phyloP scores from a whole-genome alignment of 2,888 invertebrate species.

The Chesias legatella region DNA sequence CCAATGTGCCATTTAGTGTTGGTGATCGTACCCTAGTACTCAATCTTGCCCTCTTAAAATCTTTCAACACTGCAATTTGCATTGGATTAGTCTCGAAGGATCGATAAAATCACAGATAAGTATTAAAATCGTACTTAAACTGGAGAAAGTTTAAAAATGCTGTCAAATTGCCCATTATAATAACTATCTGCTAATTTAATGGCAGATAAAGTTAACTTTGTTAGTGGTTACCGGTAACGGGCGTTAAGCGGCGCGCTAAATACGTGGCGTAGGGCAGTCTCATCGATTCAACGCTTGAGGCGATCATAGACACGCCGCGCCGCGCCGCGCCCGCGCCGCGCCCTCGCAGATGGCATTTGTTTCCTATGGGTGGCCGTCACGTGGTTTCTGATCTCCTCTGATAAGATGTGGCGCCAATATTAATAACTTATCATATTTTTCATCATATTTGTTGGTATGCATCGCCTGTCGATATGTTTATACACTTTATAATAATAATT shows the following conservation, averaged over 20 bases:
- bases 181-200: conserved; percentile 18
- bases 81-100: conserved; percentile 14
- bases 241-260: conserved; percentile 13
- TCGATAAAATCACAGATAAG: conserved; percentile 13
- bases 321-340: too few relatives aligned
- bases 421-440: too few relatives aligned
- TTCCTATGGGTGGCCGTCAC: conserved; percentile 10
- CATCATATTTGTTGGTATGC: too few relatives aligned
- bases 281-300: conserved; percentile 17
- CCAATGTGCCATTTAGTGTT: too few relatives aligned
- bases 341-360: not conserved
- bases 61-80: conserved; percentile 16
- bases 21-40: too few relatives aligned
- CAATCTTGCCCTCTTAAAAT: not conserved
- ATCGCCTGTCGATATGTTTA: too few relatives aligned
- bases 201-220: conserved; percentile 20
- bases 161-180: conserved; percentile 17
- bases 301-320: conserved; percentile 13
- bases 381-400: not conserved
- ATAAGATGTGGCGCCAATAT: too few relatives aligned
- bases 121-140: conserved; percentile 13
- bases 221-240: conserved; percentile 21
- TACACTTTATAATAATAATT: too few relatives aligned
- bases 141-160: conserved; percentile 21
- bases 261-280: conserved; percentile 11